Evolutionary conservation across 2,797 vertebrate species (phyloP).

Genomic region (Scolopax bukidnonensis): DNA sequence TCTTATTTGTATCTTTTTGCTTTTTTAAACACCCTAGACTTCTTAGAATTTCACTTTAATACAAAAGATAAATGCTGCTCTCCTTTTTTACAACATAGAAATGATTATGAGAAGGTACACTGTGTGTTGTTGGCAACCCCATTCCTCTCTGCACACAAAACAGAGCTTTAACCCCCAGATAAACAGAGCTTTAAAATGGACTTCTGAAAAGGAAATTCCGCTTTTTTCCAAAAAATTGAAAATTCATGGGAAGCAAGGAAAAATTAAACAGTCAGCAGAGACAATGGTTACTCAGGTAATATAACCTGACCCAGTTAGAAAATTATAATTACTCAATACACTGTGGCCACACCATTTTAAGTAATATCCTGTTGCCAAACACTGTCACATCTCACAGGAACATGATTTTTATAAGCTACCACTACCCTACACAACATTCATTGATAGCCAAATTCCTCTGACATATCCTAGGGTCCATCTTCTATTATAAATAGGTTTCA

Average conservation of each 20-base stretch:
- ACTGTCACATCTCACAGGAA: background rate
- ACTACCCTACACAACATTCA: background rate
- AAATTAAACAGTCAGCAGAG: background rate
- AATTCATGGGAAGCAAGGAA: background rate
- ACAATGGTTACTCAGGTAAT: background rate
- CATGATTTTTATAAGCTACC: background rate
- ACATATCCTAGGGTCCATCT: background rate
- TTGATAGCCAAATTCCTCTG: background rate
- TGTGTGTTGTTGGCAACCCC: background rate
- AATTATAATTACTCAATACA: background rate
- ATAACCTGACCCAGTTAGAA: background rate
- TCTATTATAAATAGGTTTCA: background rate
- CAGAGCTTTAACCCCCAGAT: background rate
- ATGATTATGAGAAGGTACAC: background rate
- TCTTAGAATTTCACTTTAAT: background rate
- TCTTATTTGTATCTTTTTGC: background rate
- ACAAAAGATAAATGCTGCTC: background rate
- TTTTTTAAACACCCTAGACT: background rate
- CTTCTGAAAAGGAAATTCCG: background rate
- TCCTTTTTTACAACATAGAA: background rate
- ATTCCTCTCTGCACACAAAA: accelerated
- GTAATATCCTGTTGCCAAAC: background rate
- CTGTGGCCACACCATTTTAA: background rate
- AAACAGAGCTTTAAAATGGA: background rate
- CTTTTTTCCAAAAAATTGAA: background rate